Evolutionary conservation across 2,113 vertebrate genomes (phyloP).

Genomic region (Anoura caudifer): DNA sequence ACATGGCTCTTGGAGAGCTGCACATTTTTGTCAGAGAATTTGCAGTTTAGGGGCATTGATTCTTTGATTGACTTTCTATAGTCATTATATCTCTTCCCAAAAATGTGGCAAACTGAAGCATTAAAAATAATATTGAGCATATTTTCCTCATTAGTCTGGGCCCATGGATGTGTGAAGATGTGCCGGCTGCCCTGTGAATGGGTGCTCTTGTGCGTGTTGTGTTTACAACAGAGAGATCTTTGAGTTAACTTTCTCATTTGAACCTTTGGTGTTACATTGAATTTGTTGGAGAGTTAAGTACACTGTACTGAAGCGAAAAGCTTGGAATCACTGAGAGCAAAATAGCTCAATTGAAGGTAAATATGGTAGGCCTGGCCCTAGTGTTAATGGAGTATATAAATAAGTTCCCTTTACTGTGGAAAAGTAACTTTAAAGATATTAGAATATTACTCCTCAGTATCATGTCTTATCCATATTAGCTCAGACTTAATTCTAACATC

Average conservation of each 20-base stretch:
- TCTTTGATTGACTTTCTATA: background rate
- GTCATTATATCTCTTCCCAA: conserved; percentile 14
- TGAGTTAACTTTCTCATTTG: background rate
- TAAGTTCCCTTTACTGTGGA: background rate
- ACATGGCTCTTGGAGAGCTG: background rate
- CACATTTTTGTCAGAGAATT: conserved; percentile 5
- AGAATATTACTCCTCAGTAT: background rate
- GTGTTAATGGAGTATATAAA: background rate
- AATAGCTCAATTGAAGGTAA: background rate
- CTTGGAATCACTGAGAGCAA: background rate
- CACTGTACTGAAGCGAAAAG: background rate
- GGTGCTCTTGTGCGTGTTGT: background rate
- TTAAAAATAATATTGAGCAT: conserved; percentile 1
- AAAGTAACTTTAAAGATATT: conserved; percentile 4
- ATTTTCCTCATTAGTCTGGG: background rate
- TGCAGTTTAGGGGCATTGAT: background rate
- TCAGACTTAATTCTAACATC: background rate
- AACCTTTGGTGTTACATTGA: conserved; percentile 8
- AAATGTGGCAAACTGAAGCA: background rate
- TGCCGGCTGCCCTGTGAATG: background rate
- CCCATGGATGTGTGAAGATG: background rate
- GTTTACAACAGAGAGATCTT: background rate
- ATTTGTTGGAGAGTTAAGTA: background rate
- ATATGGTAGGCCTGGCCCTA: background rate
- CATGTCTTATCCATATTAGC: background rate